Conservation (phyloP, 1,140 invertebrate species). For the Caerostris darwini region DNA sequence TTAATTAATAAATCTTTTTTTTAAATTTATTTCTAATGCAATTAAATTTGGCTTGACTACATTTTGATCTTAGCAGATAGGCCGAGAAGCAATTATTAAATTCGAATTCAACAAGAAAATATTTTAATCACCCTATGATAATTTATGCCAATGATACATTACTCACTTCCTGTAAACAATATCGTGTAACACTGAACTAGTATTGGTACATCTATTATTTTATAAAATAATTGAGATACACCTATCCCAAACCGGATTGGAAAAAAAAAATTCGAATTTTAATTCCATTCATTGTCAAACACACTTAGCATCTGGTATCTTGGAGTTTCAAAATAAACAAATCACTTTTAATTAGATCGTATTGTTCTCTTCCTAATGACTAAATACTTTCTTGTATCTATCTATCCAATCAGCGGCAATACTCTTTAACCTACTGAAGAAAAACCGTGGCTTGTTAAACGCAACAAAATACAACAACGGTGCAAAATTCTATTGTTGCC, state of each 20-base stretch:
- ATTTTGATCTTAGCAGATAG: too few relatives aligned
- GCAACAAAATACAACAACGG: slow-evolving; percentile 16
- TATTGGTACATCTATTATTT: too few relatives aligned
- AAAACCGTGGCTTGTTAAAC: slow-evolving; percentile 14
- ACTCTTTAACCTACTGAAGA: neutral
- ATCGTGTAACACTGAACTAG: too few relatives aligned
- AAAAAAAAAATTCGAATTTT: slow-evolving; percentile 24
- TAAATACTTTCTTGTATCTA: neutral
- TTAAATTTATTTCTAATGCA: too few relatives aligned
- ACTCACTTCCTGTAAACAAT: too few relatives aligned
- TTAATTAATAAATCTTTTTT: too few relatives aligned
- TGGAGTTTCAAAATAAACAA: neutral
- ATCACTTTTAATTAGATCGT: neutral
- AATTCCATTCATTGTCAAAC: neutral
- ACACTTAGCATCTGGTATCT: neutral
- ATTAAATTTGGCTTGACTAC: too few relatives aligned
- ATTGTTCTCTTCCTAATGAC: neutral
- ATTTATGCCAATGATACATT: too few relatives aligned
- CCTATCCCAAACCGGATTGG: neutral
- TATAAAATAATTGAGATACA: slow-evolving; percentile 5
- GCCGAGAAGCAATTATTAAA: too few relatives aligned
- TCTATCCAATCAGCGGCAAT: neutral
- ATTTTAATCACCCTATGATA: too few relatives aligned
- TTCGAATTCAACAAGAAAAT: too few relatives aligned
- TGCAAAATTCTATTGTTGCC: slow-evolving; percentile 54